Base-by-base conservation (phyloP, 2,888 invertebrate species). In the Caenorhabditis zanzibari region DNA sequence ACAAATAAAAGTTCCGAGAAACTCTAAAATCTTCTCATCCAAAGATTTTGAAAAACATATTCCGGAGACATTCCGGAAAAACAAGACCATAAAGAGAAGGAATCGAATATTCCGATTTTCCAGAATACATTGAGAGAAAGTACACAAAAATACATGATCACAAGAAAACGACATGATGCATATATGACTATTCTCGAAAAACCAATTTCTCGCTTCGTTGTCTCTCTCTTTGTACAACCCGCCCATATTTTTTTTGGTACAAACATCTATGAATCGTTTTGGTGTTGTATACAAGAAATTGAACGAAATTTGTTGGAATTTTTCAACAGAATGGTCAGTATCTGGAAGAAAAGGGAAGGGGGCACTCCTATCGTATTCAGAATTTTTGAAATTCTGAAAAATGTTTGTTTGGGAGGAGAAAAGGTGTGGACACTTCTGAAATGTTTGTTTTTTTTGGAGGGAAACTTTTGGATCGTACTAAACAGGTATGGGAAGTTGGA, bases 191-290 rank as follows among this genome's bases (percentile, higher is more conserved):
- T 52, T 61, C 73, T 49, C 52, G 38, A 49, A 73, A 72, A 73
- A 73, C 61, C 73, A 73, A 73, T 73, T 73, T 73, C 73, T 61
- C 73, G 58, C 73, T 47, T 73, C 73, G 52, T 63, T 52, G 61
- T 52, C 73, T 63, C 73, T 22, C 24, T 26, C 44, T 38, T 38
- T 68, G 35, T 54, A 22, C 54, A 38, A 4, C 54, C 54, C 68
- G 68, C 68, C 68, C 68, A 54, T 47, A 19, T 68, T 68, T 68
- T n/a, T n/a, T 54, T 41, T 52, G 52, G 49, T 66, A 66, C 66
- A 49, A 49, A 47, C 28, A 63, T 22, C 2, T 19, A 16, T 61
- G 61, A 19, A 54, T 54, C 68, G 54, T 68, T 9, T 22, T 66
- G 1, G 16, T 32, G 54, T 66, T 52, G 52, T 52, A 26, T 54